Evolutionary conservation across 2,113 vertebrate species (phyloP).

Genomic region (Percina caprodes): DNA sequence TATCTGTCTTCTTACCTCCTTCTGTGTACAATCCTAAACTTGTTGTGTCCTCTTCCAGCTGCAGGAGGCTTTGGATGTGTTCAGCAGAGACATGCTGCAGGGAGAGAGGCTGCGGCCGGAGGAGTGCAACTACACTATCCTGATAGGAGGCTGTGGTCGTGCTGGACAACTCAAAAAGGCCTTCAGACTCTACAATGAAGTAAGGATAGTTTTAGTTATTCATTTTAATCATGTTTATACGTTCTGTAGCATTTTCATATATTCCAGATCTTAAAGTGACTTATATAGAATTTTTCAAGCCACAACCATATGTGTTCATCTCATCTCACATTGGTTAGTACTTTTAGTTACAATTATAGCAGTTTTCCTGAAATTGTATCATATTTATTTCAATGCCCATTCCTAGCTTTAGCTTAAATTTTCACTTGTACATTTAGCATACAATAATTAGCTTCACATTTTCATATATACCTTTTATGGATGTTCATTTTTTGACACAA

Average conservation of each 20-base stretch:
- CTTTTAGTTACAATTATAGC: no score
- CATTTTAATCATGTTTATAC: background rate
- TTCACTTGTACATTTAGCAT: background rate
- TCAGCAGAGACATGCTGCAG: constrained; percentile 92
- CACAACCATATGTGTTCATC: background rate
- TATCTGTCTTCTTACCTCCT: background rate
- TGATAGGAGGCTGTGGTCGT: constrained; percentile 94
- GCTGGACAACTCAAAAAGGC: constrained; percentile 91
- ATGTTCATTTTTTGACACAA: background rate
- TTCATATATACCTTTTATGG: background rate
- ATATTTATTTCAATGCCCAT: no score
- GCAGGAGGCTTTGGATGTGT: constrained; percentile 90
- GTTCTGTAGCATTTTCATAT: background rate
- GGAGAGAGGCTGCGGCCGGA: constrained; percentile 87
- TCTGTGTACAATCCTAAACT: background rate
- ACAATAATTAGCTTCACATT: no score
- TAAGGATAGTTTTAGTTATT: constrained; percentile 57
- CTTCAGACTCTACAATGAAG: constrained; percentile 93
- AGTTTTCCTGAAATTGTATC: no score
- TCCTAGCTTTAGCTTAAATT: no score
- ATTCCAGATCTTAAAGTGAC: background rate
- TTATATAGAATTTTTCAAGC: background rate
- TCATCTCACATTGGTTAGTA: no score
- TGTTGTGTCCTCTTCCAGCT: constrained; percentile 78
- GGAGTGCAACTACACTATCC: constrained; percentile 92